phyloP scores from a whole-genome alignment of 2,888 invertebrate genomes.

The Drosophila heteroneura region DNA sequence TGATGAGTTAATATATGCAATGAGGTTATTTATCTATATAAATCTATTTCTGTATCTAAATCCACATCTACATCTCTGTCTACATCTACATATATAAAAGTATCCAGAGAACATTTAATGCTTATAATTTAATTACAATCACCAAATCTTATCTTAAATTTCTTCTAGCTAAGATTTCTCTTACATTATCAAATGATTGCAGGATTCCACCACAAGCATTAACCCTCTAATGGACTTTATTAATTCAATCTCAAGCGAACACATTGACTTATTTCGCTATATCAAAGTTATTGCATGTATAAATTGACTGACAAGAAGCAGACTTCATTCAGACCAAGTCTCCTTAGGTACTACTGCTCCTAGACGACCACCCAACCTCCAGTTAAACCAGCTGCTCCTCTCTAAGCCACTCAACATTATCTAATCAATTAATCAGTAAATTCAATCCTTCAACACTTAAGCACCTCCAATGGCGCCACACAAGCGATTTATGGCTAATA shows the following conservation, averaged over 20 bases:
- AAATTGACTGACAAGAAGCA: not conserved
- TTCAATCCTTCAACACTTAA: not conserved
- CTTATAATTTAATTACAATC: not conserved
- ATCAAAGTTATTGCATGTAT: not conserved
- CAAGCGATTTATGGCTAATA: not conserved
- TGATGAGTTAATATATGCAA: accelerated
- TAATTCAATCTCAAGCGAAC: not conserved
- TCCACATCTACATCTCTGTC: not conserved
- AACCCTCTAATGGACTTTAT: not conserved
- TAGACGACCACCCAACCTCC: not conserved
- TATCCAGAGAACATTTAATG: too few relatives aligned
- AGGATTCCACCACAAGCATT: not conserved
- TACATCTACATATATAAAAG: not conserved
- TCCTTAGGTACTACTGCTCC: not conserved
- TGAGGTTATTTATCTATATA: not conserved
- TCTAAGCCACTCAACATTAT: not conserved
- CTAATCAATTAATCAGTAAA: not conserved
- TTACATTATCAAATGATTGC: not conserved
- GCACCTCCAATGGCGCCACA: not conserved
- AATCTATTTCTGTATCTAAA: not conserved
- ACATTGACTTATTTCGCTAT: not conserved
- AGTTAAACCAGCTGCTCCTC: too few relatives aligned
- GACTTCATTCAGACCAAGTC: not conserved
- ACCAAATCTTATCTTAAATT: not conserved
- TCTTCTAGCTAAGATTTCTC: not conserved